Evolutionary conservation across 1,140 invertebrate genomes (phyloP).

Genomic region (Heliconius eleuchia): DNA sequence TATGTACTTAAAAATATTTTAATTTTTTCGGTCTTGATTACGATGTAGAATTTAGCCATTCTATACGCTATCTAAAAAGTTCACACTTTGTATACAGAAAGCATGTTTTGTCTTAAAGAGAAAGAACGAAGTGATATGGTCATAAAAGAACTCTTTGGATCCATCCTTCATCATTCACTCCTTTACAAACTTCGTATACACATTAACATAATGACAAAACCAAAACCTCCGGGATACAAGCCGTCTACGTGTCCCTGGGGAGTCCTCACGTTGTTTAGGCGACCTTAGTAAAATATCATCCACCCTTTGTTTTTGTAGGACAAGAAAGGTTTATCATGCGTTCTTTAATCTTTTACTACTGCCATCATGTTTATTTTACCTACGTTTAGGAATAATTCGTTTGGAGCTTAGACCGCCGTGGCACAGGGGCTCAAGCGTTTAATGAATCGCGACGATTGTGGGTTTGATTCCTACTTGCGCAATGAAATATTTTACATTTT

Average conservation of each 20-base stretch:
- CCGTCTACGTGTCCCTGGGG: neutral
- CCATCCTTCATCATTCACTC: neutral
- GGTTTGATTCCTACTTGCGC: too few species aligned
- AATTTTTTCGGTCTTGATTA: too few species aligned
- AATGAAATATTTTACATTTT: too few species aligned
- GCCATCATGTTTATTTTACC: neutral
- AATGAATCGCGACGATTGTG: too few species aligned
- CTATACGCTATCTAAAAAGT: neutral
- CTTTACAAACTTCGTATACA: neutral
- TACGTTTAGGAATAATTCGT: neutral
- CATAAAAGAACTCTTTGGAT: neutral
- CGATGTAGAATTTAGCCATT: too few species aligned
- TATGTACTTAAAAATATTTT: too few species aligned
- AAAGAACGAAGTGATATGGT: neutral
- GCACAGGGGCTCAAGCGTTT: too few species aligned
- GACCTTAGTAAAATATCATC: neutral
- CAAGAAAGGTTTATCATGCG: neutral
- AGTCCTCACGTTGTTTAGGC: neutral
- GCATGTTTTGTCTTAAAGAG: neutral
- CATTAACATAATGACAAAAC: neutral
- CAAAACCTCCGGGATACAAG: too few species aligned
- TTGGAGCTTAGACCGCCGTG: too few species aligned
- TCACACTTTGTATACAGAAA: too few species aligned
- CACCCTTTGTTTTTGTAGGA: neutral
- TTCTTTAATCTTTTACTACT: neutral